phyloP scores from a whole-genome alignment of 2,113 vertebrate genomes.

The Myanophis thanlyinensis region DNA sequence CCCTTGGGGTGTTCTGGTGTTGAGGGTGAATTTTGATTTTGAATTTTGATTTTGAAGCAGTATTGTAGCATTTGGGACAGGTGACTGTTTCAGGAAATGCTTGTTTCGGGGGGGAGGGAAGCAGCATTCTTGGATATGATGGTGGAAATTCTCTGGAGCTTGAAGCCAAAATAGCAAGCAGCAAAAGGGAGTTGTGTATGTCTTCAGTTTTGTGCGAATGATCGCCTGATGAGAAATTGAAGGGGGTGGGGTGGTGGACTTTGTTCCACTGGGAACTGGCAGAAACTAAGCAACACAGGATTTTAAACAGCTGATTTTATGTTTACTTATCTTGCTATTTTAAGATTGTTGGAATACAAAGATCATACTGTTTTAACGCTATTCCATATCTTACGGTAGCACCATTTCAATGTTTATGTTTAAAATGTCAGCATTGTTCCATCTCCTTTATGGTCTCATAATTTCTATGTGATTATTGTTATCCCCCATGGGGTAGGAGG shows the following conservation, averaged over 20 bases:
- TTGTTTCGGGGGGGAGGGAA: neutral
- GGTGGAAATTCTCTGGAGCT: neutral
- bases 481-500: no score
- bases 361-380: neutral
- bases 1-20: no score
- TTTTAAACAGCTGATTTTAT: neutral
- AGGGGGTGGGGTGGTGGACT: no score
- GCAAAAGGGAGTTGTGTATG: neutral
- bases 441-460: neutral
- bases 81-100: no score
- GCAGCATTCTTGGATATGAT: neutral
- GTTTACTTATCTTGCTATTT: neutral
- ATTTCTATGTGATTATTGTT: conserved; percentile 15
- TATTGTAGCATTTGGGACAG: neutral
- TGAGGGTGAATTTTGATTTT: no score
- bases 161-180: neutral
- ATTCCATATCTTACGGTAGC: neutral
- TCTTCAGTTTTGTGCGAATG: neutral
- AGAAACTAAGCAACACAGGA: neutral
- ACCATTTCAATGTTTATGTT: neutral
- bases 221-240: neutral
- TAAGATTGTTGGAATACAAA: neutral
- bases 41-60: neutral
- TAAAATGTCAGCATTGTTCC: no score
- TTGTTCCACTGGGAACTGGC: neutral